A percentile compares a stretch with the other conserved stretches of the same genome.
phyloP scores from a whole-genome alignment of 2,797 vertebrate species.

The Vireo griseus region DNA sequence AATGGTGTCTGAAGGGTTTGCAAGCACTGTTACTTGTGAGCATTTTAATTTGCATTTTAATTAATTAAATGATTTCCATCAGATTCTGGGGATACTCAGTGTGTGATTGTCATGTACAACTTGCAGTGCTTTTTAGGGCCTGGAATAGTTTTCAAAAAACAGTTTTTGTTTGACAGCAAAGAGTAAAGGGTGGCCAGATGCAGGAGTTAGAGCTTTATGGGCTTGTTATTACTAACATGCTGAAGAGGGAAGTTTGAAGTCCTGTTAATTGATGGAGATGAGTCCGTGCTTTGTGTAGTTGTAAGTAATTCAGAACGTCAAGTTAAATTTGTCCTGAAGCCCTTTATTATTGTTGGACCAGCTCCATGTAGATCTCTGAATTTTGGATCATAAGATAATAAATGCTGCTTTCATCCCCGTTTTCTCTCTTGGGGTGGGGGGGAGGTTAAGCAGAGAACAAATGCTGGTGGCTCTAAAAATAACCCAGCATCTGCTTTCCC shows the following conservation, averaged over 20 bases:
- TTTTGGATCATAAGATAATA: background rate
- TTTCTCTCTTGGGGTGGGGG: background rate
- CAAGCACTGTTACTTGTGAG: background rate
- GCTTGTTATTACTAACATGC: background rate
- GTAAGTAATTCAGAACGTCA: background rate
- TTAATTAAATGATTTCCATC: rapidly evolving
- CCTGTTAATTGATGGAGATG: background rate
- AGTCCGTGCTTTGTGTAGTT: background rate
- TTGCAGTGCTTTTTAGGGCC: background rate
- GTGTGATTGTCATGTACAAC: background rate
- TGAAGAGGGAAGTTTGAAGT: background rate
- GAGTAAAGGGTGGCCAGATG: background rate
- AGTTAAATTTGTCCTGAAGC: background rate
- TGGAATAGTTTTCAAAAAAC: background rate
- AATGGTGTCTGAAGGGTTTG: background rate
- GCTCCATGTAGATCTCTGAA: background rate
- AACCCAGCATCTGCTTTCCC: background rate
- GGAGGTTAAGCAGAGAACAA: background rate
- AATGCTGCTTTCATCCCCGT: background rate
- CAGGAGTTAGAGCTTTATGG: background rate
- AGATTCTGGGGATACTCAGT: background rate
- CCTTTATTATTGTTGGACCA: background rate
- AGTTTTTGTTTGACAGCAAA: background rate
- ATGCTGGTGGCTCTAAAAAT: conserved; percentile 25
- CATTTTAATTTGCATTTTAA: background rate